Evolutionary conservation across 2,888 invertebrate genomes (phyloP).

Genomic region (Hirtodrosophila cameraria): DNA sequence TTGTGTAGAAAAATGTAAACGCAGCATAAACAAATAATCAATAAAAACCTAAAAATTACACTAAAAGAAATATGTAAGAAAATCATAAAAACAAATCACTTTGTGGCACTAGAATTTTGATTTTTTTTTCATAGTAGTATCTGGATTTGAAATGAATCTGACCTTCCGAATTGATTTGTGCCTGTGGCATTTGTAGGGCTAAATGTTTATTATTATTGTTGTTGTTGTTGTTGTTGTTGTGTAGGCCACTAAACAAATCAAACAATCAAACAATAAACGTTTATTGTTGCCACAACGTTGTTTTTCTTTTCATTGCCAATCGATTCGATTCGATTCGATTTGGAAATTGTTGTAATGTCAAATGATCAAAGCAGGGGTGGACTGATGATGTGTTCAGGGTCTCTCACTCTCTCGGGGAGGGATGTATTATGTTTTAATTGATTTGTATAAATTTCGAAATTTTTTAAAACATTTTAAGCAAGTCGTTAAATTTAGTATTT

Average conservation of each 20-base stretch:
- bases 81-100: conserved; percentile 30
- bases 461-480: too few relatives aligned
- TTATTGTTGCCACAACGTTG: conserved; percentile 63
- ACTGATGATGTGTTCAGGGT: conserved; percentile 18
- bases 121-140: conserved; percentile 26
- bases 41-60: conserved; percentile 31
- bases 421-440: too few relatives aligned
- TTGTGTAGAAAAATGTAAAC: conserved; percentile 52
- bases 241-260: conserved; percentile 71
- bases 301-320: conserved; percentile 80
- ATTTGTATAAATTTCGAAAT: too few relatives aligned
- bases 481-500: too few relatives aligned
- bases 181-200: conserved; percentile 68
- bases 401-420: too few relatives aligned
- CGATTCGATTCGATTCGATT: conserved; percentile 54
- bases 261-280: conserved; percentile 71
- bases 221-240: conserved; percentile 20
- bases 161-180: conserved; percentile 68
- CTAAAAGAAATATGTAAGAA: conserved; percentile 6
- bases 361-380: conserved; percentile 17
- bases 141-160: conserved; percentile 50
- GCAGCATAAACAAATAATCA: conserved; percentile 62
- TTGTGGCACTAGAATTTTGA: conserved; percentile 48
- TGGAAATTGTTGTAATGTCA: too few relatives aligned
- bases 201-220: conserved; percentile 57